Evolutionary conservation across 2,113 vertebrate genomes (phyloP).

Genomic region (Dryoscopus gambensis): DNA sequence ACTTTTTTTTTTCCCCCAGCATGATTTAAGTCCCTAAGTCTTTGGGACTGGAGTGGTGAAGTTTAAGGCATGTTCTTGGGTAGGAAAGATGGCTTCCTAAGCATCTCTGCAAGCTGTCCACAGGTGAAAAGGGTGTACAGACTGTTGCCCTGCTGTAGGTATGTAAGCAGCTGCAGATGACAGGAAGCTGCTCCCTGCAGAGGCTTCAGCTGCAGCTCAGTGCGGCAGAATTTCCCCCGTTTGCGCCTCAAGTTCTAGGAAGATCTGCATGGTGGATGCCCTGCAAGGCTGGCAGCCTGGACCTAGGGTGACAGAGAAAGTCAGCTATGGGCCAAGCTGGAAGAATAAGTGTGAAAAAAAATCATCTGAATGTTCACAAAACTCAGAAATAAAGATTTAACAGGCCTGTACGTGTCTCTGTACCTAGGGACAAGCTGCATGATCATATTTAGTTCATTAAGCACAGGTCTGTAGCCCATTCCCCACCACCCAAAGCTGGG

Average conservation of each 20-base stretch:
- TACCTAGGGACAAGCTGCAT: too few relatives aligned
- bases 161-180: background rate
- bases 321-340: background rate
- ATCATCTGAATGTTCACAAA: accelerated
- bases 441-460: background rate
- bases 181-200: background rate
- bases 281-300: background rate
- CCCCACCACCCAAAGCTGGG: background rate
- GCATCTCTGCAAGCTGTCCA: background rate
- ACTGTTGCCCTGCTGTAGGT: background rate
- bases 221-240: background rate
- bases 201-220: background rate
- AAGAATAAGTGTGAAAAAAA: background rate
- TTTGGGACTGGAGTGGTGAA: background rate
- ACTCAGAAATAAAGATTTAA: background rate
- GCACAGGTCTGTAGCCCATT: background rate
- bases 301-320: background rate
- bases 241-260: background rate
- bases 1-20: background rate
- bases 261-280: background rate
- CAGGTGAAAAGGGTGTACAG: background rate
- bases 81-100: background rate
- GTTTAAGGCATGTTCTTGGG: background rate
- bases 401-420: accelerated
- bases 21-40: background rate